A percentile compares a stretch with the other conserved stretches of the same genome.
phyloP scores from a whole-genome alignment of 2,888 invertebrate species.

The Ormyrus labotus region DNA sequence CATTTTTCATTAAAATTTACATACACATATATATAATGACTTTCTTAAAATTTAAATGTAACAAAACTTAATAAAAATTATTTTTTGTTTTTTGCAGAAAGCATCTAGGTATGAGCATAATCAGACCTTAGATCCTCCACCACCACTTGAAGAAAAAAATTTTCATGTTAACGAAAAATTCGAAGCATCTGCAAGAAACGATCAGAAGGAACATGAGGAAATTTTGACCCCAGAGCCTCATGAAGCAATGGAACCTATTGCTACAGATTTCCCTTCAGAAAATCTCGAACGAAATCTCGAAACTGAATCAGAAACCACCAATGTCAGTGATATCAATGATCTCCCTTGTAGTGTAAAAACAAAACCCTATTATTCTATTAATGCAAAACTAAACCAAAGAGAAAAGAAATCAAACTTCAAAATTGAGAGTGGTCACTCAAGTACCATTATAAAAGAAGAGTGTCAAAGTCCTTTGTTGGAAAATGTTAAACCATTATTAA shows the following conservation, averaged over 20 bases:
- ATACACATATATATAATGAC: slow-evolving; percentile 11
- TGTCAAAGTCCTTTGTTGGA: slow-evolving; percentile 65
- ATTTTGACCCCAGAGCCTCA: slow-evolving; percentile 57
- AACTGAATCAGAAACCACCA: slow-evolving; percentile 69
- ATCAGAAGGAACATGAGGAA: slow-evolving; percentile 60
- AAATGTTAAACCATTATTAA: slow-evolving; percentile 66
- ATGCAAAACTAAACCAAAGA: slow-evolving; percentile 71
- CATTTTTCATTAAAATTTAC: background rate
- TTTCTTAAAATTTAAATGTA: slow-evolving; percentile 42
- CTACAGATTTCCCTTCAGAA: slow-evolving; percentile 54
- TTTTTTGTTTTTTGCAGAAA: slow-evolving; percentile 64
- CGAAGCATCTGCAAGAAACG: slow-evolving; percentile 54
- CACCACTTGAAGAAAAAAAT: slow-evolving; percentile 54
- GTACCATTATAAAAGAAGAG: slow-evolving; percentile 57
- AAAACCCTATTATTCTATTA: slow-evolving; percentile 74
- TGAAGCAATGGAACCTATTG: slow-evolving; percentile 54
- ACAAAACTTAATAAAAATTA: slow-evolving; percentile 11
- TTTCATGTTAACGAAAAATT: slow-evolving; percentile 54
- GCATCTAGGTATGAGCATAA: slow-evolving; percentile 70
- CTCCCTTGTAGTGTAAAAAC: slow-evolving; percentile 73
- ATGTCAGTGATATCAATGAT: slow-evolving; percentile 63
- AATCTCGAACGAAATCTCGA: slow-evolving; percentile 61
- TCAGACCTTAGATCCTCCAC: slow-evolving; percentile 60
- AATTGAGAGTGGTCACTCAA: slow-evolving; percentile 55
- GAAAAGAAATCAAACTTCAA: slow-evolving; percentile 65